These are phyloP conservation scores for Rambutsinella grinnellia DNA, from an alignment of 2,888 invertebrate genomes.

Conservation along the genomic window DNA sequence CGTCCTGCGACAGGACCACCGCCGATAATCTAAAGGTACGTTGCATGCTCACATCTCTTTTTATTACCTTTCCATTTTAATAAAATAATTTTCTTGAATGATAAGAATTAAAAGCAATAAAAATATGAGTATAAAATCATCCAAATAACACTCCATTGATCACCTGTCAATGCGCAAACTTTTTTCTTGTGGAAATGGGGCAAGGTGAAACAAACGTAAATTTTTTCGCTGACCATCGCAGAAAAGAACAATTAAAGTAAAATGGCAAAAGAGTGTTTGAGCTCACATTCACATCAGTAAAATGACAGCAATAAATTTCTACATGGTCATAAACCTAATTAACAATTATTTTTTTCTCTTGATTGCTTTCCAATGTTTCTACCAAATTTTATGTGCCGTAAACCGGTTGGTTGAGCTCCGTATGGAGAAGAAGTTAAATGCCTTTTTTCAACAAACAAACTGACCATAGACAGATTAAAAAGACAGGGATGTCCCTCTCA, in stretches of 20 bases:
- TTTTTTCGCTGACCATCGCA: background rate
- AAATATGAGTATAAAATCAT: too few relatives aligned
- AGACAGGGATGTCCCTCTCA: too few relatives aligned
- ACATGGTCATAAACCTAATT: conserved; percentile 34
- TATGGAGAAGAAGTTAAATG: background rate
- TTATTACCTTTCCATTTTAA: too few relatives aligned
- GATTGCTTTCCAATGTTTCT: conserved; percentile 35
- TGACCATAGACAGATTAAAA: background rate
- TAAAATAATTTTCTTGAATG: background rate
- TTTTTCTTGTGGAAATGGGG: conserved; percentile 11
- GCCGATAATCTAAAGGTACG: conserved; percentile 42
- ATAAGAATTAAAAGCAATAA: too few relatives aligned
- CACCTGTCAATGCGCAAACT: conserved; percentile 7
- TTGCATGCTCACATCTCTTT: too few relatives aligned
- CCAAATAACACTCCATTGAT: too few relatives aligned
- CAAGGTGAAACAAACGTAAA: conserved; percentile 1
- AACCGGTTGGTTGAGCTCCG: background rate
- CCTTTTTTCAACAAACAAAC: too few relatives aligned
- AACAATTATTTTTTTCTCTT: conserved; percentile 33
- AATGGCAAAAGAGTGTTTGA: background rate
- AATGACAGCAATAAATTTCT: conserved; percentile 33
- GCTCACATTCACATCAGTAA: background rate
- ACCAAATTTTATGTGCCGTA: background rate
- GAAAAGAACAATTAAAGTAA: background rate
- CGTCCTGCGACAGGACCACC: conserved; percentile 61